phyloP scores from a whole-genome alignment of 2,113 vertebrate species.

The Brachionichthys hirsutus region DNA sequence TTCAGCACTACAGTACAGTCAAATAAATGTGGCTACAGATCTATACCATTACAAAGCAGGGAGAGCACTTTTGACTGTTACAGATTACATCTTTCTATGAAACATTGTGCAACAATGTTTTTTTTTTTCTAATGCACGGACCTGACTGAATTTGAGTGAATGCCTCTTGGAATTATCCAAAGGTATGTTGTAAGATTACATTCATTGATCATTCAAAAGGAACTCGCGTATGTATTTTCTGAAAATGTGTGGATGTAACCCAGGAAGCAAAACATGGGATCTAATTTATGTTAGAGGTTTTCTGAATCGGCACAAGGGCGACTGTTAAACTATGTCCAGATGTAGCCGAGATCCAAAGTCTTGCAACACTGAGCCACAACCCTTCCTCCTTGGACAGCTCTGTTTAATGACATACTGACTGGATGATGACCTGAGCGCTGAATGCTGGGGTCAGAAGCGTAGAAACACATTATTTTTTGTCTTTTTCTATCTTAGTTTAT shows the following conservation, averaged over 20 bases:
- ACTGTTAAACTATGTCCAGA: slow-evolving; percentile 73
- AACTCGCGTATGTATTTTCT: slow-evolving; percentile 63
- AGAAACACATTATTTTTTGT: slow-evolving; percentile 44
- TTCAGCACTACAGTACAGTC: slow-evolving; percentile 52
- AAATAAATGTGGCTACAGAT: slow-evolving; percentile 34
- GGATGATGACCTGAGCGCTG: slow-evolving; percentile 43
- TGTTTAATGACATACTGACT: slow-evolving; percentile 38
- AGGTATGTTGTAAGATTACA: slow-evolving; percentile 71
- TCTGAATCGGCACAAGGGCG: slow-evolving; percentile 59
- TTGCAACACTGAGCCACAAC: slow-evolving; percentile 70
- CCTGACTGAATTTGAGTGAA: slow-evolving; percentile 55
- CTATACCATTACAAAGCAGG: slow-evolving; percentile 60
- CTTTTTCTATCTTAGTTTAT: slow-evolving; percentile 63
- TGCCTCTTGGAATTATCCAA: slow-evolving; percentile 56
- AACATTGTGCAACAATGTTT: slow-evolving; percentile 56
- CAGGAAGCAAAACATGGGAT: slow-evolving; percentile 49
- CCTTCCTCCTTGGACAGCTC: slow-evolving; percentile 39
- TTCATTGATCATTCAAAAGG: slow-evolving; percentile 60
- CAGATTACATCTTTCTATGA: slow-evolving; percentile 73
- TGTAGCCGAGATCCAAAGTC: slow-evolving; percentile 76
- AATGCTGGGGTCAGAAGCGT: slow-evolving; percentile 52
- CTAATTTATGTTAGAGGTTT: slow-evolving; percentile 56
- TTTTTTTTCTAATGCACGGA: slow-evolving; percentile 47
- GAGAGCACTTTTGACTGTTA: slow-evolving; percentile 74
- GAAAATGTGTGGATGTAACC: slow-evolving; percentile 50